Evolutionary conservation across 2,888 invertebrate species (phyloP), one percentile per base, ranked within the genome.

Genomic region (Caradrina clavipalpis): DNA sequence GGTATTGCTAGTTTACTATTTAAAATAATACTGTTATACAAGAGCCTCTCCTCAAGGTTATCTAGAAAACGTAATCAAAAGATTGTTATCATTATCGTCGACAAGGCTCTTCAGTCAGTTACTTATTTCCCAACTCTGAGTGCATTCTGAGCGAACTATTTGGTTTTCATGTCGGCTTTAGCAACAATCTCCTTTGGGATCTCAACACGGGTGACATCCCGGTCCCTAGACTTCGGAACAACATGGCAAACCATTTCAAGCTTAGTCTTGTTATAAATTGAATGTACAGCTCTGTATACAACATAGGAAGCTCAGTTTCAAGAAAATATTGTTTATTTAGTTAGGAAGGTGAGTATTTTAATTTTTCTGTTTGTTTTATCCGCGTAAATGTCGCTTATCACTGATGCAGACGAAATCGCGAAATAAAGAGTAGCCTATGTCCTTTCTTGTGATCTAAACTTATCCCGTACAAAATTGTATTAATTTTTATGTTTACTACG

Each of bases 211-310:
- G 15, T 49, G 56, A 73, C 77, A 70, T 76, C 22, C 15, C 11
- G 19, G 47, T 22, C 71, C 76, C 73, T 31, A 53, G 51, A 31
- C 45, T 51, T 68, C 21, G 10, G 22, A 57, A 76, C 70, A 77
- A 77, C 61, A 61, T 49, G 15, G 56, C 77, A 60, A 76, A 61
- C 70, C 56, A 35, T 73, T 70, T 61, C 47, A 57, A 61, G 71
- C 47, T 77, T 42, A 77, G 56, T 70, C 71, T 73, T 77, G 73
- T 70, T 77, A 57, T 70, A 77, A 73, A 77, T 69, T 69, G 61
- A 47, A 57, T 51, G 8, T 42, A 13, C 39, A 51, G 50, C 49
- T 19, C 39, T 53, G 22, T 50, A 13, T 15, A 53, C 47, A 31
- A 21, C 11, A 19, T 10, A 53, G 19, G 13, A 21, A n/a, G 17